Conservation (phyloP, 53 echinoderm and acorn worm species). For the Astropecten irregularis region DNA sequence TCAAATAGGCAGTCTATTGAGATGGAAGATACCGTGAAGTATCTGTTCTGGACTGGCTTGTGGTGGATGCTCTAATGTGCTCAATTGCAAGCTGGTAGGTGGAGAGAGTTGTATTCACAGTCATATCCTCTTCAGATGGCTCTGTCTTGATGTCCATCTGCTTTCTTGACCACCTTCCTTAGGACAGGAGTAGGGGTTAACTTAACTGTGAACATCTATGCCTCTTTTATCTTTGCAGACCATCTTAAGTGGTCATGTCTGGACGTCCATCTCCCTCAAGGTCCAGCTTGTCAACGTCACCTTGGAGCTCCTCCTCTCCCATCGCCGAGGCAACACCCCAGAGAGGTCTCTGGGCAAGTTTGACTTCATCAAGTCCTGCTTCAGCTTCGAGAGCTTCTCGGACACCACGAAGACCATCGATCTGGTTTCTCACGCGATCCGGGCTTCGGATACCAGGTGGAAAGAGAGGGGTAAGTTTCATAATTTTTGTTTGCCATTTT, state of each 20-base stretch:
- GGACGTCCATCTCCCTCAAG: constrained; percentile 87
- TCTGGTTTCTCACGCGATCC: constrained; percentile 94
- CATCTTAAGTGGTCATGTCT: constrained; percentile 89
- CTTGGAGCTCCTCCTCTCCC: constrained; percentile 74
- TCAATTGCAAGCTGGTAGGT: too few relatives aligned
- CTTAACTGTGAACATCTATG: too few relatives aligned
- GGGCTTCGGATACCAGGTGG: constrained; percentile 92
- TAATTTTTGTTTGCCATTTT: too few relatives aligned
- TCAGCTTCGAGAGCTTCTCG: constrained; percentile 93
- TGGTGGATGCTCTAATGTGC: too few relatives aligned
- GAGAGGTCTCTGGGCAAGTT: constrained; percentile 86
- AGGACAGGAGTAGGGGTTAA: too few relatives aligned
- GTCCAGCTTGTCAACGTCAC: constrained; percentile 95
- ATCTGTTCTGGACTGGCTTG: too few relatives aligned
- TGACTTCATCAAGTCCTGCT: constrained; percentile 94
- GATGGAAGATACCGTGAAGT: too few relatives aligned
- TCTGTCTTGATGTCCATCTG: too few relatives aligned
- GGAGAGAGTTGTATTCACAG: too few relatives aligned
- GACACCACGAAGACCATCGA: constrained; percentile 90
- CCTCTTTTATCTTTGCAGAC: constrained; percentile 70
- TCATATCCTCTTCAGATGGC: too few relatives aligned
- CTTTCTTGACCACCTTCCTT: too few relatives aligned
- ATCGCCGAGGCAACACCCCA: constrained; percentile 33
- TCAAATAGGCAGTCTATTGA: too few relatives aligned
- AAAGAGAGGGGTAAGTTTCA: constrained; percentile 66